Percentiles rank a stretch among this genome's conserved stretches.
Conservation (phyloP, 2,888 invertebrate genomes). For the Lepeophtheirus nordmannii region DNA sequence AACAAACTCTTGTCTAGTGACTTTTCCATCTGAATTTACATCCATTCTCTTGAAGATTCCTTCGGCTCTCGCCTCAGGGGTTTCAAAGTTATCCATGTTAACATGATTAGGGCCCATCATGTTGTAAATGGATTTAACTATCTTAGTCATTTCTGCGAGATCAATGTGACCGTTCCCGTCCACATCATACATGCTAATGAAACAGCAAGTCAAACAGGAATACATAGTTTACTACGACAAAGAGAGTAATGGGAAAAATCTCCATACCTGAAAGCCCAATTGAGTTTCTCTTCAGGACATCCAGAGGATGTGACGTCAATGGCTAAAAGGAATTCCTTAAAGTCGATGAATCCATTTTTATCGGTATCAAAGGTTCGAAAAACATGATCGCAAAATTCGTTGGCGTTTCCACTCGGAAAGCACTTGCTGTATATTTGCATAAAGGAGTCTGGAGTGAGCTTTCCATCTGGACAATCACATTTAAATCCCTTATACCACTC, state of each 20-base stretch:
- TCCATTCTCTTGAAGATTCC: constrained; percentile 80
- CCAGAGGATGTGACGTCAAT: constrained; percentile 95
- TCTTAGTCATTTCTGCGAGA: constrained; percentile 96
- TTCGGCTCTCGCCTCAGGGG: constrained; percentile 39
- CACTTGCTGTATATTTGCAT: constrained; percentile 99
- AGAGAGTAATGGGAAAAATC: background rate
- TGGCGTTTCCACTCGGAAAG: constrained; percentile 91
- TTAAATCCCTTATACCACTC: constrained; percentile 97
- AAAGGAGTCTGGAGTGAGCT: constrained; percentile 85
- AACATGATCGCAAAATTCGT: constrained; percentile 93
- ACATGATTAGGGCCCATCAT: constrained; percentile 25
- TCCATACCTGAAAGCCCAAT: constrained; percentile 68
- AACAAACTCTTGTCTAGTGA: constrained; percentile 91
- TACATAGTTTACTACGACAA: background rate
- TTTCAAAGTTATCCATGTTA: constrained; percentile 26
- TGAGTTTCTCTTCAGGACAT: constrained; percentile 89
- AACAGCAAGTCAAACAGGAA: background rate
- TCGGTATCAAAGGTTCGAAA: constrained; percentile 97
- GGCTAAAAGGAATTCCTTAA: constrained; percentile 91
- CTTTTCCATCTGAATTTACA: constrained; percentile 92
- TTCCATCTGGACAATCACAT: constrained; percentile 95
- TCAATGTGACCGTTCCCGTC: constrained; percentile 95
- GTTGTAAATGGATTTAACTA: constrained; percentile 34
- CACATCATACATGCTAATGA: constrained; percentile 78
- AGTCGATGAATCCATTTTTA: constrained; percentile 93